Conservation (phyloP, 2,888 invertebrate species). For the Anoplius nigerrimus region DNA sequence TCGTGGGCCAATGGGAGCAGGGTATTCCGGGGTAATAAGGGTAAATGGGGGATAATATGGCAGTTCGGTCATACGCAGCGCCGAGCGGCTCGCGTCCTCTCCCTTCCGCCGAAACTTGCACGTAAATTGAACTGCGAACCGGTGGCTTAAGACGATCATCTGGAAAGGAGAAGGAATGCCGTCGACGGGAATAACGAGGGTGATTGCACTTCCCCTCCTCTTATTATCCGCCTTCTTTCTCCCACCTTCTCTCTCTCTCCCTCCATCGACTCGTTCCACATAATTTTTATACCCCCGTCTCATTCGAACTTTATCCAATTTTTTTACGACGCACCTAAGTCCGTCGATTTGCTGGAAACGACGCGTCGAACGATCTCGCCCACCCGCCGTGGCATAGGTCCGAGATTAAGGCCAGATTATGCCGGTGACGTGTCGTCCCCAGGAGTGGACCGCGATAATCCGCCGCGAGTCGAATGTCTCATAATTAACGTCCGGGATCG, state of each 20-base stretch:
- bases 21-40: constrained; percentile 44
- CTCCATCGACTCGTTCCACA: no score
- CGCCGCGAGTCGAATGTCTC: constrained; percentile 1
- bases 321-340: constrained; percentile 1
- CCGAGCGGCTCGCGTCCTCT: constrained; percentile 11
- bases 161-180: constrained; percentile 14
- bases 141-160: constrained; percentile 27
- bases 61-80: constrained; percentile 37
- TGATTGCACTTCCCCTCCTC: not conserved
- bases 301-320: not conserved
- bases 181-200: not conserved
- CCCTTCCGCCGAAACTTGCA: constrained; percentile 21
- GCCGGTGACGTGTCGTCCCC: not conserved
- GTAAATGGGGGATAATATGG: constrained; percentile 54
- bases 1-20: constrained; percentile 44
- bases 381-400: not conserved
- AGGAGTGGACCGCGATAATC: constrained; percentile 7
- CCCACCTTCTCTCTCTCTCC: no score
- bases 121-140: constrained; percentile 28
- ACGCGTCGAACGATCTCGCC: not conserved
- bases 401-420: constrained; percentile 12
- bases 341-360: not conserved
- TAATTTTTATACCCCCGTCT: no score
- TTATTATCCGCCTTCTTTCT: not conserved
- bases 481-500: constrained; percentile 12